These are phyloP conservation scores for Stegodyphus mimosarum DNA, from an alignment of 1,140 invertebrate species.

Conservation along the genomic window DNA sequence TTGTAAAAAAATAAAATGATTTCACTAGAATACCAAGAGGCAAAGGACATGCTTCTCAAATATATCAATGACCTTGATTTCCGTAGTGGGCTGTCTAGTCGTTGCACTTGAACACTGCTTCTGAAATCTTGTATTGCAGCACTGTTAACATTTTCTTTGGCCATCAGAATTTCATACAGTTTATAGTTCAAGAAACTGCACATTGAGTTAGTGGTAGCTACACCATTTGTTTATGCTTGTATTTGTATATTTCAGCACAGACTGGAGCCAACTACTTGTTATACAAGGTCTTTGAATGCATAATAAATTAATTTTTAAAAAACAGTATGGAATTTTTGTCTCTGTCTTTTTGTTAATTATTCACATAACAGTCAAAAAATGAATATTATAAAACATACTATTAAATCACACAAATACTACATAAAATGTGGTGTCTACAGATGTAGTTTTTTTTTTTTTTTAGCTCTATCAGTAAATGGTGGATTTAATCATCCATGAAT, in stretches of 20 bases:
- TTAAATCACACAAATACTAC: too few species aligned
- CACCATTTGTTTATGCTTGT: constrained; percentile 28
- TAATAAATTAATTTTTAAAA: constrained; percentile 56
- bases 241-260: constrained; percentile 26
- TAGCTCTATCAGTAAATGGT: too few species aligned
- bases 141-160: too few species aligned
- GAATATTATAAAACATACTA: too few species aligned
- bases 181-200: not conserved
- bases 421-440: too few species aligned
- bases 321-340: not conserved
- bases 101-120: constrained; percentile 1
- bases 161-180: not conserved
- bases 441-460: too few species aligned
- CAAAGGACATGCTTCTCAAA: not conserved
- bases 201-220: constrained; percentile 23
- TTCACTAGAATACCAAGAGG: not conserved
- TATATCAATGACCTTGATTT: constrained; percentile 28
- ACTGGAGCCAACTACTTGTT: constrained; percentile 52
- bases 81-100: constrained; percentile 46
- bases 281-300: constrained; percentile 44
- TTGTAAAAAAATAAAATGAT: constrained; percentile 33
- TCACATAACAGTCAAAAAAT: too few species aligned
- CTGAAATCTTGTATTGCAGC: too few species aligned
- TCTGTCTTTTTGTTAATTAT: too few species aligned
- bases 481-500: too few species aligned